phyloP scores from a whole-genome alignment of 2,888 invertebrate species.

The Xylota segnis region DNA sequence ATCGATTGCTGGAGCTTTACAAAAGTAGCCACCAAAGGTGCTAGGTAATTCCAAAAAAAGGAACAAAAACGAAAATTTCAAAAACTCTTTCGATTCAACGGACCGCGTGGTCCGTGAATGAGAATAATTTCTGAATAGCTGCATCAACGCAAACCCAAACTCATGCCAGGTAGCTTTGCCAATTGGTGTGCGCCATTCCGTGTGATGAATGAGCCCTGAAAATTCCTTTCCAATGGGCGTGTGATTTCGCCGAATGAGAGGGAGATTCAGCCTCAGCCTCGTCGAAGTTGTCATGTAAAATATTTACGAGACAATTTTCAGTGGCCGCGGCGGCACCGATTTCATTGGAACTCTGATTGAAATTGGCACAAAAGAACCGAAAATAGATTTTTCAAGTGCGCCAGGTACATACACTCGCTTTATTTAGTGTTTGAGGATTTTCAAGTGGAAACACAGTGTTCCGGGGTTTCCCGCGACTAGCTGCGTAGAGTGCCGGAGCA shows the following conservation, averaged over 20 bases:
- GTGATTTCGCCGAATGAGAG: background rate
- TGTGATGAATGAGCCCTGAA: background rate
- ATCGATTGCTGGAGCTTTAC: slow-evolving; percentile 14
- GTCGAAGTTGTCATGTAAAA: slow-evolving; percentile 47
- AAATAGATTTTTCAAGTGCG: slow-evolving; percentile 5
- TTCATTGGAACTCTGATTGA: slow-evolving; percentile 8
- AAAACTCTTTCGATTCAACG: slow-evolving; percentile 25
- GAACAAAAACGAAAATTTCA: slow-evolving; percentile 9
- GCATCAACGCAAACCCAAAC: background rate
- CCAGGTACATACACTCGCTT: background rate
- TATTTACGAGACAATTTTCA: slow-evolving; percentile 58
- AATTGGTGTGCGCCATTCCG: background rate
- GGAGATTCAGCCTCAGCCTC: background rate
- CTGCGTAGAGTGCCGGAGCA: no score
- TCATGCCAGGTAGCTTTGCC: background rate
- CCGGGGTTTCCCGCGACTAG: no score
- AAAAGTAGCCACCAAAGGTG: slow-evolving; percentile 17
- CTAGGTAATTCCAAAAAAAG: background rate
- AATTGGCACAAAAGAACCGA: slow-evolving; percentile 4
- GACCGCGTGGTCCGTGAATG: background rate
- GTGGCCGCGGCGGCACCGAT: slow-evolving; percentile 2
- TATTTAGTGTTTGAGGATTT: slow-evolving; percentile 1
- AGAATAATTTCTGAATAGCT: slow-evolving; percentile 14
- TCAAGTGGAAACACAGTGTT: background rate
- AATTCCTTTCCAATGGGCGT: background rate